Conservation (phyloP, 2,888 invertebrate species). For the Nomada hirtipes region DNA sequence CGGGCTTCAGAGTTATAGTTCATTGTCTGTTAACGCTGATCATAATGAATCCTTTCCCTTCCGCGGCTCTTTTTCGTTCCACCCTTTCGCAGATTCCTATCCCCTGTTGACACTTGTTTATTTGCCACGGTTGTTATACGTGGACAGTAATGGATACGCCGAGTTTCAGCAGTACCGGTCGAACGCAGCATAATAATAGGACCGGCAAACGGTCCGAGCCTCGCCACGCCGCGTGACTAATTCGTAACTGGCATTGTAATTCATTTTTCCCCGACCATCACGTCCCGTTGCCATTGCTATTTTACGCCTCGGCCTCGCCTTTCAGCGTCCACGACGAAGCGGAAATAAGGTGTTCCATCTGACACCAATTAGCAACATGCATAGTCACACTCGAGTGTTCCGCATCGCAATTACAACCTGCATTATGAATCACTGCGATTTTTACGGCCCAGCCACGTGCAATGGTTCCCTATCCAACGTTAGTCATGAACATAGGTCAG, state of each 20-base stretch:
- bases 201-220: slow-evolving; percentile 32
- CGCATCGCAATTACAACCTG: not conserved
- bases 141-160: slow-evolving; percentile 53
- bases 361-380: too few relatives aligned
- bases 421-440: slow-evolving; percentile 7
- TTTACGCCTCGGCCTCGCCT: slow-evolving; percentile 13
- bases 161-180: slow-evolving; percentile 15
- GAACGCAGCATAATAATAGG: slow-evolving; percentile 47
- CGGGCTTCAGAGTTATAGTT: slow-evolving; percentile 43
- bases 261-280: slow-evolving; percentile 40
- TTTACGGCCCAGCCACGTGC: slow-evolving; percentile 15
- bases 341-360: not conserved
- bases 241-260: slow-evolving; percentile 49
- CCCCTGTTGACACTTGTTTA: slow-evolving; percentile 53
- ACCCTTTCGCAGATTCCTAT: slow-evolving; percentile 27
- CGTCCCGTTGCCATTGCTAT: slow-evolving; percentile 7
- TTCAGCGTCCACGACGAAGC: not conserved
- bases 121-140: slow-evolving; percentile 51
- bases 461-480: not conserved
- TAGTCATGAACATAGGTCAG: slow-evolving; percentile 3
- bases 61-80: slow-evolving; percentile 36
- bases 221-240: slow-evolving; percentile 39
- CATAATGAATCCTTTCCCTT: slow-evolving; percentile 35
- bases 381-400: not conserved
- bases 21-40: slow-evolving; percentile 46